Conservation (phyloP, 1,140 invertebrate genomes). For the Cherax quadricarinatus region DNA sequence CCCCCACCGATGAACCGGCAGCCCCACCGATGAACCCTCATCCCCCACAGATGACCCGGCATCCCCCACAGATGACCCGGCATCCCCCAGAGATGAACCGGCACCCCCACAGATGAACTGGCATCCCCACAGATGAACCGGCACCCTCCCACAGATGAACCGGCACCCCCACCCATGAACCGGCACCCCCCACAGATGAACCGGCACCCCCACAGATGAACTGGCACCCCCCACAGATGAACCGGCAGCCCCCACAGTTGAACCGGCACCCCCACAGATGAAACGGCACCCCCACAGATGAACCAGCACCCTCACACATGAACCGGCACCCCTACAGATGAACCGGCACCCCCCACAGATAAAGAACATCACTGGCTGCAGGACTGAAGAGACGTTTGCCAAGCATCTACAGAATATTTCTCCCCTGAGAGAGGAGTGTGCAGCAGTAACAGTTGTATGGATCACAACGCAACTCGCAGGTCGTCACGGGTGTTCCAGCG, state of each 20-base stretch:
- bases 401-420: too few relatives aligned
- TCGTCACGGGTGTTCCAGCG: too few relatives aligned
- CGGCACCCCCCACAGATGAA: background rate
- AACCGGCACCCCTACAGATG: background rate
- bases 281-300: background rate
- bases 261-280: background rate
- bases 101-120: too few relatives aligned
- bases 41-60: background rate
- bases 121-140: too few relatives aligned
- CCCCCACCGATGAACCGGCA: background rate
- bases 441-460: too few relatives aligned
- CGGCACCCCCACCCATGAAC: background rate
- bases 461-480: too few relatives aligned
- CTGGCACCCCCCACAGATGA: background rate
- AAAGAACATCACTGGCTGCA: too few relatives aligned
- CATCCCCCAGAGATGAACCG: too few relatives aligned
- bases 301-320: background rate
- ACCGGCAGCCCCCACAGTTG: background rate
- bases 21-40: background rate
- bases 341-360: background rate
- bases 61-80: too few relatives aligned
- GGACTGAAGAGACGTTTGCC: too few relatives aligned
- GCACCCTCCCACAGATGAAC: background rate
- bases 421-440: too few relatives aligned
- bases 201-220: background rate